Percentiles rank a stretch among this genome's conserved stretches.
Evolutionary conservation across 1,140 invertebrate species (phyloP).

Genomic region (Neotoxoptera formosana): DNA sequence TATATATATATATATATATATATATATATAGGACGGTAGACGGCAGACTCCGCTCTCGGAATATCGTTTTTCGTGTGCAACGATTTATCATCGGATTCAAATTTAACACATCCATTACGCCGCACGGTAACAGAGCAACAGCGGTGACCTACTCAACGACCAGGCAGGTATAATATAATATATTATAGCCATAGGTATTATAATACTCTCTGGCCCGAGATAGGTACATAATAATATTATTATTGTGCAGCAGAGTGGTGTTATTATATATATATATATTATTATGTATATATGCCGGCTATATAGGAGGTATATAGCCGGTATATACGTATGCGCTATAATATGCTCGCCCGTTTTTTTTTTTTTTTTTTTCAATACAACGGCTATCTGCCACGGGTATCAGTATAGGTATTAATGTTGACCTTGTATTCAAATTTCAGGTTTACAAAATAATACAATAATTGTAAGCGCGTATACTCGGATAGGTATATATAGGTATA

Average conservation of each 20-base stretch:
- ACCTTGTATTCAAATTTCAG: constrained; percentile 15
- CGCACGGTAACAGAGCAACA: too few species aligned
- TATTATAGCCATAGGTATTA: too few species aligned
- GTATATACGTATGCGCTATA: too few species aligned
- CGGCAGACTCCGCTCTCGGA: not conserved
- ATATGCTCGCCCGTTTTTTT: not conserved
- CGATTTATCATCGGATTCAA: constrained; percentile 6
- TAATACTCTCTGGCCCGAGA: too few species aligned
- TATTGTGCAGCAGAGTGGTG: not conserved
- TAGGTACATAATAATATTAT: not conserved
- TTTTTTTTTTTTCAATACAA: not conserved
- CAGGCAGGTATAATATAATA: not conserved
- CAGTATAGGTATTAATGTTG: not conserved
- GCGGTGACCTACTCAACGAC: not conserved
- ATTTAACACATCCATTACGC: constrained; percentile 3
- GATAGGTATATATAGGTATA: not conserved
- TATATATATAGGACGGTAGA: too few species aligned
- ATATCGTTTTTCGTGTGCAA: not conserved
- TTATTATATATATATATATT: too few species aligned
- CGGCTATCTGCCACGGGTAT: not conserved
- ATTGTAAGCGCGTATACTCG: not conserved
- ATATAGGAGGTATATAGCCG: too few species aligned
- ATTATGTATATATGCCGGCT: too few species aligned
- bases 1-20: too few species aligned
- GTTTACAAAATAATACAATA: constrained; percentile 12